A percentile compares a stretch with the other conserved stretches of the same genome.
These are phyloP conservation scores for Myotis planiceps DNA, from an alignment of 2,797 vertebrate genomes.

Conservation along the genomic window DNA sequence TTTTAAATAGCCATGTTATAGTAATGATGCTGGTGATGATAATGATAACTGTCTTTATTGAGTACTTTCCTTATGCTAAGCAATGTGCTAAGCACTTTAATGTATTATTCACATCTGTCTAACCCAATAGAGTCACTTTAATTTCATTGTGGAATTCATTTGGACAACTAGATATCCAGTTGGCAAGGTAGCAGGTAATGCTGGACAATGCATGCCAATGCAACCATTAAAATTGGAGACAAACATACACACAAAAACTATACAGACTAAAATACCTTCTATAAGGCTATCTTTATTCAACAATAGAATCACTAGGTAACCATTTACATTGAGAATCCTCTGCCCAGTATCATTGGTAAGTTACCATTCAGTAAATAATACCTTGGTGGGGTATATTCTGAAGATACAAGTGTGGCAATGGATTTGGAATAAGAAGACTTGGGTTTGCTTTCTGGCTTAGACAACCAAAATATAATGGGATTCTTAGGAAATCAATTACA, in stretches of 20 bases:
- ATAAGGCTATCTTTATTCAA: not conserved
- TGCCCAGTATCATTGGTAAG: not conserved
- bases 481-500: not conserved
- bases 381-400: not conserved
- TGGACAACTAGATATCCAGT: not conserved
- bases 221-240: not conserved
- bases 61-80: not conserved
- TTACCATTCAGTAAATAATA: not conserved
- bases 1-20: not conserved
- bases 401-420: not conserved
- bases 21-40: not conserved
- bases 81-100: not conserved
- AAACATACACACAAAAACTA: not conserved
- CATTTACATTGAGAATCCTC: not conserved
- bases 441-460: not conserved
- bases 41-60: not conserved
- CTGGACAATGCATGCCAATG: not conserved
- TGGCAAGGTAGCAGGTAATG: not conserved
- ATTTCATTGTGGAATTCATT: not conserved
- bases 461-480: not conserved
- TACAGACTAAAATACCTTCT: not conserved
- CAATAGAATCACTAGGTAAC: not conserved
- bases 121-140: not conserved
- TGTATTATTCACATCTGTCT: not conserved
- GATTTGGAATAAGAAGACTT: not conserved